phyloP scores from a whole-genome alignment of 2,113 vertebrate species.

The Phalacrocorax pelagicus region DNA sequence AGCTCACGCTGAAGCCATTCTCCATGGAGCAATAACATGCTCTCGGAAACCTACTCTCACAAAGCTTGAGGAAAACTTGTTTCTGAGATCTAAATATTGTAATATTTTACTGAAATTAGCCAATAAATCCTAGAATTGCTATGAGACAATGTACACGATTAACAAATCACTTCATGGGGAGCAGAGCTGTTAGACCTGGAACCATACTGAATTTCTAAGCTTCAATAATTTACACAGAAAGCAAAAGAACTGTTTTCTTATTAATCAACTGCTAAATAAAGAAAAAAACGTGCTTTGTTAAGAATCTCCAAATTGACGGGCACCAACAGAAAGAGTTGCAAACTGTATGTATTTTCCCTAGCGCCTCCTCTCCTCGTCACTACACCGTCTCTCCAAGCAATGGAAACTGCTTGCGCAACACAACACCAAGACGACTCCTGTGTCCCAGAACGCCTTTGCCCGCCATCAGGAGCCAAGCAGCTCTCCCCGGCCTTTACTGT shows the following conservation, averaged over 20 bases:
- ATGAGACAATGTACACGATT: not conserved
- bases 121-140: not conserved
- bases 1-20: not conserved
- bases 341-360: not conserved
- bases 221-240: not conserved
- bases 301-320: not conserved
- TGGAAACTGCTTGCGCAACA: not conserved
- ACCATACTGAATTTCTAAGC: not conserved
- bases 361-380: not conserved
- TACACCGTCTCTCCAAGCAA: not conserved
- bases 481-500: not conserved
- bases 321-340: not conserved
- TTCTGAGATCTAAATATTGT: not conserved
- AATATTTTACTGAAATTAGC: not conserved
- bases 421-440: not conserved
- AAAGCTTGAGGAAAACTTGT: not conserved
- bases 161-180: not conserved
- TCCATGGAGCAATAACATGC: not conserved
- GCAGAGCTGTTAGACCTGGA: not conserved
- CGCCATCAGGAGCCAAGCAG: rapidly evolving
- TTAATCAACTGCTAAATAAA: not conserved
- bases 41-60: not conserved
- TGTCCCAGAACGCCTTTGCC: rapidly evolving
- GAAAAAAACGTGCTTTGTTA: not conserved
- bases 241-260: not conserved